A percentile compares a stretch with the other conserved stretches of the same genome.
Conservation (phyloP, 2,797 vertebrate species). For the Picus viridis region DNA sequence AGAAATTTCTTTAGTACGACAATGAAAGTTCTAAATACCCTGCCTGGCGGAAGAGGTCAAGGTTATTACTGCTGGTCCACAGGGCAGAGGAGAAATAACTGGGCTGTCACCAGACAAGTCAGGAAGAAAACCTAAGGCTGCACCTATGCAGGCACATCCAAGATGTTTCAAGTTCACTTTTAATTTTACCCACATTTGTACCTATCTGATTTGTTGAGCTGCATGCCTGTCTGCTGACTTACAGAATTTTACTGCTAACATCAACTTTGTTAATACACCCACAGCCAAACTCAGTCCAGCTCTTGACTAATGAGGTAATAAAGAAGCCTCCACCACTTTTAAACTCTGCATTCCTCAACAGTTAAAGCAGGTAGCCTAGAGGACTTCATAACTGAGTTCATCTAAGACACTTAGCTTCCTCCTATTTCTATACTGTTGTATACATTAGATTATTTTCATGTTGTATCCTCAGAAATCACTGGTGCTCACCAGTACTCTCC, state of each 20-base stretch:
- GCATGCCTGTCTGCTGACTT: background rate
- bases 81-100: background rate
- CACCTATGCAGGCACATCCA: accelerated
- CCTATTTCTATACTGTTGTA: accelerated
- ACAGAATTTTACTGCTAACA: background rate
- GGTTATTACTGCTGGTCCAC: background rate
- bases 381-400: background rate
- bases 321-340: background rate
- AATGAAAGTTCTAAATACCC: background rate
- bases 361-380: background rate
- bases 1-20: background rate
- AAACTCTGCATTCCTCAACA: background rate
- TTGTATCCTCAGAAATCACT: background rate
- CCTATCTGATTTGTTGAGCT: background rate
- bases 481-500: background rate
- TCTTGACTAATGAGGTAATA: background rate
- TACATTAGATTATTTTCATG: background rate
- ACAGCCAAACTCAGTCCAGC: background rate
- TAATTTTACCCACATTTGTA: background rate
- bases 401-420: background rate
- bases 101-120: background rate
- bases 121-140: background rate
- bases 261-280: background rate
- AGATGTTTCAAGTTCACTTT: background rate
- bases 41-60: background rate